phyloP scores from a whole-genome alignment of 2,113 vertebrate genomes.

The Platysternon megacephalum region DNA sequence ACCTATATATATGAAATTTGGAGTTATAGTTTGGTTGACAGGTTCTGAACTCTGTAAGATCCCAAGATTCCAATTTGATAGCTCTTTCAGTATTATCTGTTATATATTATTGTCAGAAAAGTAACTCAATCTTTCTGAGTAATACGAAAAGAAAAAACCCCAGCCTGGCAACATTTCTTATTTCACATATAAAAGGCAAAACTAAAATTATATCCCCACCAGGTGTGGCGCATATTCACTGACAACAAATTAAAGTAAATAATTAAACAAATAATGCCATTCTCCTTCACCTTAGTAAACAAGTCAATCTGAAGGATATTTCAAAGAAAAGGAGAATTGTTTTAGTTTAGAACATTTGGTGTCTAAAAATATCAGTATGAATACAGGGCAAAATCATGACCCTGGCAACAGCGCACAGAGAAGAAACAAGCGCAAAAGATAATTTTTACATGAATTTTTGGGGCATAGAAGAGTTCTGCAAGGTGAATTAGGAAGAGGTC shows the following conservation, averaged over 20 bases:
- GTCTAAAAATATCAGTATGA: not conserved
- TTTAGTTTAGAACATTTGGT: not conserved
- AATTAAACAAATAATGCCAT: not conserved
- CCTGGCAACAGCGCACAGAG: not conserved
- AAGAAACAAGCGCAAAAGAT: not conserved
- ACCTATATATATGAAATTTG: not conserved
- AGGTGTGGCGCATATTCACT: not conserved
- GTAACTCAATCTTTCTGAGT: not conserved
- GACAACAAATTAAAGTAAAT: not conserved
- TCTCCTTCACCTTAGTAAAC: not conserved
- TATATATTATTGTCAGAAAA: not conserved
- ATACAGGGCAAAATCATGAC: not conserved
- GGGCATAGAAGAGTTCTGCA: not conserved
- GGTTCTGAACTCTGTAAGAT: not conserved
- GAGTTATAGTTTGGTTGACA: not conserved
- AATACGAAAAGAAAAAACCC: not conserved
- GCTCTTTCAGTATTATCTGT: not conserved
- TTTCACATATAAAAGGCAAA: not conserved
- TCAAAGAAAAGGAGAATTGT: not conserved
- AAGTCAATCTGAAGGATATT: not conserved
- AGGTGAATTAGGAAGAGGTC: not conserved
- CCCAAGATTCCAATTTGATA: not conserved
- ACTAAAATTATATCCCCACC: not conserved
- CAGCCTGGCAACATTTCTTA: not conserved
- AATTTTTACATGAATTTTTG: not conserved